Evolutionary conservation across 2,888 invertebrate genomes (phyloP), one percentile per base, ranked within the genome.

Genomic region (Drosophila pseudotakahashii): DNA sequence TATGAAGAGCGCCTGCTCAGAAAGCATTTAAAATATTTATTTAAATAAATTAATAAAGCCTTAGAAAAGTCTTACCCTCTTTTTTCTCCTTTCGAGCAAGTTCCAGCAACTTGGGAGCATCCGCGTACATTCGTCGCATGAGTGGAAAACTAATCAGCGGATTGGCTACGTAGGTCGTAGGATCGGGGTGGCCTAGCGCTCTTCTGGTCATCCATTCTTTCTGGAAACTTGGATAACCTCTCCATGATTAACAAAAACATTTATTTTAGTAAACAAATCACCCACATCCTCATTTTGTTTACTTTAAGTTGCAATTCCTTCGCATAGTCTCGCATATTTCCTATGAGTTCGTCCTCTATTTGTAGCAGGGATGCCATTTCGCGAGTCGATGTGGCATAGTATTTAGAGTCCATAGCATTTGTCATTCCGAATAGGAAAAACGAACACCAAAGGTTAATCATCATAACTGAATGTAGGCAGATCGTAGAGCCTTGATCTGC

Each of bases 111-210:
- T 75, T 72, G 1, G 77, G 57, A 68, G 82, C 88, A 67, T 91
- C 91, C 44, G 41, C 54, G 37, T 89, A 78, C 79, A 90, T 80
- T 16, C 90, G 77, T 1, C 89, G 79, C 7, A 91, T 47, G 7
- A 91, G 39, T 0, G 87, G 58, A 34, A 86, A 79, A 9, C 83
- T 75, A 51, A 79, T 78, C 14, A 90, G 47, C 0, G 90, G 88
- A 79, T 90, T 91, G 14, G 77, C 75, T 3, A 89, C 62, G 73
- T 81, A 91, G 1, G 37, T 55, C 0, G 77, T 77, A 0, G 79
- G 73, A 70, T 89, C 77, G 0, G 30, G 11, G 0, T 19, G 7
- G 0, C 78, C 74, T 53, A 76, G 73, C 6, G 34, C 13, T 7
- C 50, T 9, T 34, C 79, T 61, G 0, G 11, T 14, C 14, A 7